Evolutionary conservation across 2,888 invertebrate species (phyloP).

Genomic region (Philhelius pedissequus): DNA sequence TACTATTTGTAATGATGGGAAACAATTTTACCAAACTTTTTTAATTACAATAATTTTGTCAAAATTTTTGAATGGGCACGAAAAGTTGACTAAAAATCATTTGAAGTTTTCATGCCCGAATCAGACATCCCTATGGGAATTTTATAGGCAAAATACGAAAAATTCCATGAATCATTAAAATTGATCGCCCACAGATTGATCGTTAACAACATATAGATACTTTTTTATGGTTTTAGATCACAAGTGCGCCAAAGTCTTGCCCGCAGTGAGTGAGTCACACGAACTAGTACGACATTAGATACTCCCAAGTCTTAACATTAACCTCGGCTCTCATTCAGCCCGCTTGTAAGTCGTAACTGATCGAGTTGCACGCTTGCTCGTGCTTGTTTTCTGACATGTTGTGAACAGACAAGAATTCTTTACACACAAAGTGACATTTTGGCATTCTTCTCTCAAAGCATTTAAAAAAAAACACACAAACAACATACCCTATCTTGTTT

Average conservation of each 20-base stretch:
- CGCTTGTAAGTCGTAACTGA: conserved; percentile 39
- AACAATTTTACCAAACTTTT: no score
- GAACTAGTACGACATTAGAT: conserved; percentile 54
- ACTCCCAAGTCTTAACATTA: not conserved
- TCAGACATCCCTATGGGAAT: not conserved
- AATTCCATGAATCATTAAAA: not conserved
- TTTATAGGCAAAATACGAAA: not conserved
- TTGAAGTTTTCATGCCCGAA: not conserved
- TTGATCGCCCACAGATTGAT: conserved; percentile 27
- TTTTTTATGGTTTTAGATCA: not conserved
- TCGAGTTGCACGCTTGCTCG: conserved; percentile 51
- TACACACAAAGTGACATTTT: conserved; percentile 33
- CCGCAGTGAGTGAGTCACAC: conserved; percentile 34
- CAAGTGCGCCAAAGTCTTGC: conserved; percentile 3
- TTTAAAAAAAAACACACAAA: not conserved
- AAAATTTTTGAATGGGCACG: not conserved
- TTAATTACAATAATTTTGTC: no score
- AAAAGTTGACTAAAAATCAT: not conserved
- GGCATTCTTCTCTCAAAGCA: conserved; percentile 30
- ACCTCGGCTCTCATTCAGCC: conserved; percentile 2
- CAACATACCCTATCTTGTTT: not conserved
- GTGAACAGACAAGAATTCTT: conserved; percentile 41
- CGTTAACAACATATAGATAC: not conserved
- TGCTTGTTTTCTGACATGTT: conserved; percentile 40
- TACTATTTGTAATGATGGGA: no score